phyloP scores from a whole-genome alignment of 1,140 invertebrate species.

The Caenorhabditis latens region DNA sequence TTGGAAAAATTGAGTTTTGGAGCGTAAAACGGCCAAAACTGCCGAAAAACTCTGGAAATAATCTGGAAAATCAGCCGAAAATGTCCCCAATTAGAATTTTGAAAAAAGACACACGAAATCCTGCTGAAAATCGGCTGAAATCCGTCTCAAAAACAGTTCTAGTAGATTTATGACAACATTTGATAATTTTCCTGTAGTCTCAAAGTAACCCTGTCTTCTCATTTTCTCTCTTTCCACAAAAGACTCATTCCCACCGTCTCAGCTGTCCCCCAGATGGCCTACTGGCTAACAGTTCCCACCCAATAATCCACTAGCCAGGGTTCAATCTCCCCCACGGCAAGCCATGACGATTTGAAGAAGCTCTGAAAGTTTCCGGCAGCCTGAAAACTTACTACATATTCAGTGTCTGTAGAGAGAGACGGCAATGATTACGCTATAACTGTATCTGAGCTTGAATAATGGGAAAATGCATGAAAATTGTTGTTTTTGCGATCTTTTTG shows the following conservation, averaged over 20 bases:
- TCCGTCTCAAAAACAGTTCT: too few species aligned
- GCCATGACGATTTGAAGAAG: constrained; percentile 50
- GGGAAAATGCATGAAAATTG: background rate
- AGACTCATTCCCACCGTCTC: background rate
- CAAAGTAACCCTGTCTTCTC: too few species aligned
- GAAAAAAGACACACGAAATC: too few species aligned
- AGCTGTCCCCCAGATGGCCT: background rate
- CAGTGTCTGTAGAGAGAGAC: background rate
- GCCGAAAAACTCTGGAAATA: too few species aligned
- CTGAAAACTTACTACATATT: background rate
- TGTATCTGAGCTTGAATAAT: constrained; percentile 35
- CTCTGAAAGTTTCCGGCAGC: constrained; percentile 18
- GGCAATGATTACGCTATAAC: constrained; percentile 25
- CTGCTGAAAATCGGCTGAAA: too few species aligned
- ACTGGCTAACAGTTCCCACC: background rate
- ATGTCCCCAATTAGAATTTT: too few species aligned
- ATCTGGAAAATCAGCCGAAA: too few species aligned
- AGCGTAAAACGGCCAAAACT: too few species aligned
- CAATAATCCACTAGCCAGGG: too few species aligned
- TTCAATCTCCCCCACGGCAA: background rate
- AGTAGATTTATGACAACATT: too few species aligned
- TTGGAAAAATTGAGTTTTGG: background rate
- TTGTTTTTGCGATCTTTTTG: background rate
- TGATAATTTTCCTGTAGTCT: too few species aligned
- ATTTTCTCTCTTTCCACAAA: too few species aligned